A percentile compares a stretch with the other conserved stretches of the same genome.
These are phyloP conservation scores for Sphinx pinastri DNA, from an alignment of 2,888 invertebrate species.

Conservation along the genomic window DNA sequence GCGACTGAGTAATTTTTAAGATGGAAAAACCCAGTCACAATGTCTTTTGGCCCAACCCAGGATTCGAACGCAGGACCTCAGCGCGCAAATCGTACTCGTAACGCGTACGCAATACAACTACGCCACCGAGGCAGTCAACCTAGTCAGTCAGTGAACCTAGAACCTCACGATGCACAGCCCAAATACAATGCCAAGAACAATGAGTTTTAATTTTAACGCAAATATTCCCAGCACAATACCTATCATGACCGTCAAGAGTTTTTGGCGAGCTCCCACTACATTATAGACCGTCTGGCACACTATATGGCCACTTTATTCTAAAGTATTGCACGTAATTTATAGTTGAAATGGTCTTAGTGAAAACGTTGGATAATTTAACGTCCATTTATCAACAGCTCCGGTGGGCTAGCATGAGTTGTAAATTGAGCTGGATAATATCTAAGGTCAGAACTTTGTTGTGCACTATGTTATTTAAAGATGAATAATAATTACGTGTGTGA, in stretches of 20 bases:
- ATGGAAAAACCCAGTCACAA: too few species aligned
- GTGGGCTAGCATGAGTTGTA: background rate
- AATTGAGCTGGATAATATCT: background rate
- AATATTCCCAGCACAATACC: slow-evolving; percentile 5
- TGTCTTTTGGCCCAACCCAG: too few species aligned
- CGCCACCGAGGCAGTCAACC: too few species aligned
- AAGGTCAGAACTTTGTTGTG: background rate
- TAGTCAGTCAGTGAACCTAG: too few species aligned
- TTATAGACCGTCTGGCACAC: background rate
- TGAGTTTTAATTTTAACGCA: background rate
- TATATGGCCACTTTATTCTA: slow-evolving; percentile 15
- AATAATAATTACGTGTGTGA: too few species aligned
- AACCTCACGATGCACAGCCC: too few species aligned
- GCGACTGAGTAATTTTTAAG: too few species aligned
- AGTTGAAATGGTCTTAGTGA: slow-evolving; percentile 13
- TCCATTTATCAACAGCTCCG: slow-evolving; percentile 18
- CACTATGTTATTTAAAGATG: background rate
- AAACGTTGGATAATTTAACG: slow-evolving; percentile 20
- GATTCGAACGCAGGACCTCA: too few species aligned
- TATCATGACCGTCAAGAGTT: slow-evolving; percentile 18
- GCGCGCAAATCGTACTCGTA: too few species aligned
- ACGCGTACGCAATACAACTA: too few species aligned
- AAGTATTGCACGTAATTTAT: slow-evolving; percentile 16
- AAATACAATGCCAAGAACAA: background rate
- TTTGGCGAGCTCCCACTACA: slow-evolving; percentile 24